Percentiles rank a stretch among this genome's conserved stretches.
These are phyloP conservation scores for Gephyroberyx darwinii DNA, from an alignment of 2,797 vertebrate species.

Conservation along the genomic window DNA sequence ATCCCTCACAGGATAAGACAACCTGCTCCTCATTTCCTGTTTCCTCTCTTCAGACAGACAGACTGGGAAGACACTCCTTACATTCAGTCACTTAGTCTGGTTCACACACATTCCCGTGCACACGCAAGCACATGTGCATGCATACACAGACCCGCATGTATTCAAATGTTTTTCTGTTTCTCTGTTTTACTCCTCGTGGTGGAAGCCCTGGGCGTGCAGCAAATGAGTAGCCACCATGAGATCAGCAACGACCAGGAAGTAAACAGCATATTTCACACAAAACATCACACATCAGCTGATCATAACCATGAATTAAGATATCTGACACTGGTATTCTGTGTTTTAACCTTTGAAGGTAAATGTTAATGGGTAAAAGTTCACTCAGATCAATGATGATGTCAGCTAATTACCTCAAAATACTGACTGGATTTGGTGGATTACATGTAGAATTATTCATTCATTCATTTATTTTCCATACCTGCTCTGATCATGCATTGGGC, in stretches of 20 bases:
- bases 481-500: too few species aligned
- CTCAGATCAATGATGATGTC: background rate
- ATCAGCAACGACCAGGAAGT: conserved; percentile 22
- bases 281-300: background rate
- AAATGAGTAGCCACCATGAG: conserved; percentile 26
- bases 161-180: conserved; percentile 38
- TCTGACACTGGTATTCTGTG: background rate
- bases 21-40: conserved; percentile 71
- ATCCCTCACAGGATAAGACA: conserved; percentile 26
- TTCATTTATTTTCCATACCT: background rate
- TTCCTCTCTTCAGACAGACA: conserved; percentile 48
- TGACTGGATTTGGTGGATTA: background rate
- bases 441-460: background rate
- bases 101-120: conserved; percentile 16
- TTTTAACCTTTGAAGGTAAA: background rate
- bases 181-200: background rate
- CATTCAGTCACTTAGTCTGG: conserved; percentile 28
- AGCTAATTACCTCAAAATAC: background rate
- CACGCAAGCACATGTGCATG: background rate
- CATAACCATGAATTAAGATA: background rate
- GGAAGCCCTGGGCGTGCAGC: conserved; percentile 1
- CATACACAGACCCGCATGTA: background rate
- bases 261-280: conserved; percentile 17
- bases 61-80: conserved; percentile 1
- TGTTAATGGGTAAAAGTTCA: background rate